phyloP scores from a whole-genome alignment of 1,140 invertebrate species.

The Zaprionus davidi region DNA sequence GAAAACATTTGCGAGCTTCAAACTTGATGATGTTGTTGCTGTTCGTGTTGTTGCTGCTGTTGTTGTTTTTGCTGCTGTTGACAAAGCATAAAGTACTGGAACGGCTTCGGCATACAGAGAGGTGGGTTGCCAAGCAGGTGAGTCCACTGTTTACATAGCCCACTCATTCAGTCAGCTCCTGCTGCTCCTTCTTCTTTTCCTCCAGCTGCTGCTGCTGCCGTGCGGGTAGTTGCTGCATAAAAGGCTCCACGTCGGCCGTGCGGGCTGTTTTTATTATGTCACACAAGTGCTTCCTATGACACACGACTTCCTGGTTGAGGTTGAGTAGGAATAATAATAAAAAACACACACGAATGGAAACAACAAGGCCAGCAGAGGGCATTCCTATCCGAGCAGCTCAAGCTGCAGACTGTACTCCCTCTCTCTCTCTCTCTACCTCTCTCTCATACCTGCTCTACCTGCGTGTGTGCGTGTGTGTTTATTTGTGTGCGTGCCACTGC shows the following conservation, averaged over 20 bases:
- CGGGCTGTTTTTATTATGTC: conserved; percentile 75
- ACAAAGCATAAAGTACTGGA: conserved; percentile 71
- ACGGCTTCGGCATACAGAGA: conserved; percentile 22
- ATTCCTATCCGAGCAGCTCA: background rate
- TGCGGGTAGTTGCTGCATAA: conserved; percentile 31
- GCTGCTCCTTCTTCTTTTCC: background rate
- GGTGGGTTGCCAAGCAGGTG: conserved; percentile 20
- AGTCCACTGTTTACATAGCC: conserved; percentile 50
- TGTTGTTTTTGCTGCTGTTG: conserved; percentile 53
- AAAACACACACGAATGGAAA: conserved; percentile 10
- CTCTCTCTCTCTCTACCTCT: background rate
- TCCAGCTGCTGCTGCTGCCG: background rate
- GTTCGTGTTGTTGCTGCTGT: conserved; percentile 28
- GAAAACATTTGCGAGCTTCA: conserved; percentile 67
- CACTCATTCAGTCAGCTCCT: conserved; percentile 17
- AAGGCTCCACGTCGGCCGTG: conserved; percentile 39
- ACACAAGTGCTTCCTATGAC: conserved; percentile 79
- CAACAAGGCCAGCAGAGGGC: conserved; percentile 5
- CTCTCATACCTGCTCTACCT: background rate
- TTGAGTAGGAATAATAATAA: conserved; percentile 45
- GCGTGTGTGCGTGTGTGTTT: conserved; percentile 9
- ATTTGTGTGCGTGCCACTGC: conserved; percentile 30
- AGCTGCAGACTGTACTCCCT: background rate
- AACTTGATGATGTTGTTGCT: conserved; percentile 33
- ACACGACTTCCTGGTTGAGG: conserved; percentile 73